Evolutionary conservation across 2,797 vertebrate species (phyloP).

Genomic region (Mus minutoides): DNA sequence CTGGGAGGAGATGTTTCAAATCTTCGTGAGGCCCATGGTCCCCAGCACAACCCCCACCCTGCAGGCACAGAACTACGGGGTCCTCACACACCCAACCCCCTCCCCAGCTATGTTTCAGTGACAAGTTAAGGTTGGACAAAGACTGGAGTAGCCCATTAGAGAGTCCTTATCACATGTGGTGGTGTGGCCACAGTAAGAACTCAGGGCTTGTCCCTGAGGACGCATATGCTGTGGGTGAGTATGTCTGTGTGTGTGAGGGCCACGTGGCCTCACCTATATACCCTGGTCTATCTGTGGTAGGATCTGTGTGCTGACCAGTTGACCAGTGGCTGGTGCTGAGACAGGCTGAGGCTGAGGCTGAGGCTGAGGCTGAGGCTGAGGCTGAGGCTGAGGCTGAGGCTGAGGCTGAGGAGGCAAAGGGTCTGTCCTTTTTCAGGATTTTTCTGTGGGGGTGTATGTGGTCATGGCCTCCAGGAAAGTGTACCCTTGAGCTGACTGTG

Average conservation of each 20-base stretch:
- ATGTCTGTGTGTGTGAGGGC: neutral
- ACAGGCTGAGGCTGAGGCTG: neutral
- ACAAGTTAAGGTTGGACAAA: neutral
- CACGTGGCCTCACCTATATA: neutral
- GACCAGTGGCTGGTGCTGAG: neutral
- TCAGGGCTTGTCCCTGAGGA: neutral
- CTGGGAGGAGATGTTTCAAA: neutral
- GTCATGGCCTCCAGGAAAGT: neutral
- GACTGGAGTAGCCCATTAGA: neutral
- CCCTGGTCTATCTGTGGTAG: too few species aligned
- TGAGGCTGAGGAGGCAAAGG: neutral
- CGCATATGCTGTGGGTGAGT: neutral
- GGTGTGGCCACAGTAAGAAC: neutral
- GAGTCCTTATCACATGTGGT: neutral
- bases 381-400: neutral
- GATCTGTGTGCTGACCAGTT: neutral
- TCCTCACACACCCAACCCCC: constrained; percentile 1
- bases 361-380: too few species aligned
- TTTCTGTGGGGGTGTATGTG: neutral
- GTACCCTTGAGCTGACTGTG: neutral
- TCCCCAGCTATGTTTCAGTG: fast-evolving
- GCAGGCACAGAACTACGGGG: neutral
- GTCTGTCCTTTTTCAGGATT: neutral
- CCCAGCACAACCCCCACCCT: neutral
- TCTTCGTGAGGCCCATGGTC: neutral